Evolutionary conservation across 2,113 vertebrate genomes (phyloP).

Genomic region (Corythaeola cristata): DNA sequence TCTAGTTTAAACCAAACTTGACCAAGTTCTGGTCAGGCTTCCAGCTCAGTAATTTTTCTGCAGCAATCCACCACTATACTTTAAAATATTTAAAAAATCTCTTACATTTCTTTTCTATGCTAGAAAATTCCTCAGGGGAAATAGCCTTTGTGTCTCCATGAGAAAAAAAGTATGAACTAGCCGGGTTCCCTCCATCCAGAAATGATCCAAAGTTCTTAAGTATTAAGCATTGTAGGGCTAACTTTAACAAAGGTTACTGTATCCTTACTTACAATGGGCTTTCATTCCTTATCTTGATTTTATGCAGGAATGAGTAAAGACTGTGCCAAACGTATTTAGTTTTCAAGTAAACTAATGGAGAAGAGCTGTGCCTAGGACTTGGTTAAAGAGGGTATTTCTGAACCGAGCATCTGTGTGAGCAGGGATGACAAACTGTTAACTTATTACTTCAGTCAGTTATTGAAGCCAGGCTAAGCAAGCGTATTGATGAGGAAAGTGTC

Average conservation of each 20-base stretch:
- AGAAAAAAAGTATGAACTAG: neutral
- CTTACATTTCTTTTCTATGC: neutral
- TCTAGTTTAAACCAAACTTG: neutral
- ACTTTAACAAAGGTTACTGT: neutral
- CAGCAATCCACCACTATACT: neutral
- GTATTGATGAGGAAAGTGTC: neutral
- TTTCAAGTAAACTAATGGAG: neutral
- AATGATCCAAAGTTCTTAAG: neutral
- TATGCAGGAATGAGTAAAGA: neutral
- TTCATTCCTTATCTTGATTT: neutral
- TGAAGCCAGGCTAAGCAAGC: constrained; percentile 9
- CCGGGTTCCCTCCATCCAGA: neutral
- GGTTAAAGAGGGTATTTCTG: neutral
- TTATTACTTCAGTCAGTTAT: neutral
- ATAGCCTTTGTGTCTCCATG: neutral
- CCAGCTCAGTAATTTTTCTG: neutral
- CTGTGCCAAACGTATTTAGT: neutral
- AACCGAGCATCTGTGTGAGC: neutral
- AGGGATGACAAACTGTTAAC: neutral
- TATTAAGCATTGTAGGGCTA: neutral
- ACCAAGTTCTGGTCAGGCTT: neutral
- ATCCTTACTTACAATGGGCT: neutral
- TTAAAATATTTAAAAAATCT: neutral
- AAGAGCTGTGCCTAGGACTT: neutral
- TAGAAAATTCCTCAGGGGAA: neutral